Evolutionary conservation across 2,113 vertebrate species (phyloP).

Genomic region (Chlorodrepanis virens): DNA sequence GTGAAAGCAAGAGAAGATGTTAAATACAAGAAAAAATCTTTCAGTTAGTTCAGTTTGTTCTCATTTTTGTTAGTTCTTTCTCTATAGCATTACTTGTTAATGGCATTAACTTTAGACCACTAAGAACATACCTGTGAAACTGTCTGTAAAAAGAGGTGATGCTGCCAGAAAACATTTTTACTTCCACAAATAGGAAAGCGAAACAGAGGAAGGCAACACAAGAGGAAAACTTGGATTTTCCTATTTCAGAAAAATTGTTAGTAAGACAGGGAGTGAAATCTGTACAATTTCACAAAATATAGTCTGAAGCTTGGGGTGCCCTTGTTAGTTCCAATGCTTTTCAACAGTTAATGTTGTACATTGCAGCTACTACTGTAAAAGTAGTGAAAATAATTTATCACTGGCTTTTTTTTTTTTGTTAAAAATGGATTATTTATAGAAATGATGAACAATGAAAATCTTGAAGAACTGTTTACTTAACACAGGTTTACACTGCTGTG

Average conservation of each 20-base stretch:
- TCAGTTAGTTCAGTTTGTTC: not conserved
- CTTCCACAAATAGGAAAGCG: not conserved
- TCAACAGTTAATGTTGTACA: not conserved
- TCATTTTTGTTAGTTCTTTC: not conserved
- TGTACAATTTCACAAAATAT: not conserved
- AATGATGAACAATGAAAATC: slow-evolving; percentile 19
- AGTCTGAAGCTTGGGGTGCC: not conserved
- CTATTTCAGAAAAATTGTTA: not conserved
- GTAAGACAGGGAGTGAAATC: not conserved
- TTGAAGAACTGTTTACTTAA: slow-evolving; percentile 22
- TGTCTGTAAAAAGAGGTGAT: not conserved
- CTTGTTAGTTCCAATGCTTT: not conserved
- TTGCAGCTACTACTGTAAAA: not conserved
- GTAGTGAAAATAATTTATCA: not conserved
- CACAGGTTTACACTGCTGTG: not conserved
- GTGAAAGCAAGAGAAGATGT: not conserved
- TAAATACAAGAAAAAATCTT: not conserved
- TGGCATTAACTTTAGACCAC: not conserved
- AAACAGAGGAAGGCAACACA: not conserved
- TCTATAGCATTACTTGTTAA: not conserved
- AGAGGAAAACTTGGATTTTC: not conserved
- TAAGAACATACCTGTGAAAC: not conserved
- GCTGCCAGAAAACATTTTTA: not conserved
- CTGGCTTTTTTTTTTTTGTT: not conserved
- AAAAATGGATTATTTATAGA: slow-evolving; percentile 32